Evolutionary conservation across 2,797 vertebrate genomes (phyloP).

Genomic region (Diceros bicornis): DNA sequence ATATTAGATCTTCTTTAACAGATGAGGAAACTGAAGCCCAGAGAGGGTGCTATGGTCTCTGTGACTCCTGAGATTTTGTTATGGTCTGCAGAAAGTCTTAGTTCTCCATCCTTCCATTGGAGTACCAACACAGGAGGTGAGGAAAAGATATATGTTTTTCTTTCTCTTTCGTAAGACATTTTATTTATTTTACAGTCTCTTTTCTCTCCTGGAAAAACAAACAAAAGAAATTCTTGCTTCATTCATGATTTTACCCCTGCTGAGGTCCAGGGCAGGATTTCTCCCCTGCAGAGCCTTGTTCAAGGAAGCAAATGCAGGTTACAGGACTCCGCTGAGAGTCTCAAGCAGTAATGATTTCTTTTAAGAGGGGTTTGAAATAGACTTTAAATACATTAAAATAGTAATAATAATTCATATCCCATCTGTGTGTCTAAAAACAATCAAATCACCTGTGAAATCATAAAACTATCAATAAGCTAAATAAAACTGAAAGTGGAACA

Average conservation of each 20-base stretch:
- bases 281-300: not conserved
- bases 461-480: not conserved
- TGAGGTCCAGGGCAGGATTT: not conserved
- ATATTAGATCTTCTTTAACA: not conserved
- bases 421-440: not conserved
- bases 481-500: not conserved
- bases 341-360: not conserved
- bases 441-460: not conserved
- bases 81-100: not conserved
- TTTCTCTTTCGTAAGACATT: slow-evolving; percentile 52
- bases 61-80: not conserved
- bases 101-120: not conserved
- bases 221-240: slow-evolving; percentile 66
- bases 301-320: not conserved
- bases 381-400: not conserved
- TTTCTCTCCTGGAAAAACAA: slow-evolving; percentile 74
- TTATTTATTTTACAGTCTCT: slow-evolving; percentile 40
- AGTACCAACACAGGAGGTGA: not conserved
- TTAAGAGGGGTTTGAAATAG: not conserved
- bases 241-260: slow-evolving; percentile 54
- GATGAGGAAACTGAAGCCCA: not conserved
- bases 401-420: not conserved
- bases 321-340: not conserved
- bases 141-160: slow-evolving; percentile 29
- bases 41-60: not conserved